These are phyloP conservation scores for Synergus japonicus DNA, from an alignment of 2,888 invertebrate genomes.

Conservation along the genomic window DNA sequence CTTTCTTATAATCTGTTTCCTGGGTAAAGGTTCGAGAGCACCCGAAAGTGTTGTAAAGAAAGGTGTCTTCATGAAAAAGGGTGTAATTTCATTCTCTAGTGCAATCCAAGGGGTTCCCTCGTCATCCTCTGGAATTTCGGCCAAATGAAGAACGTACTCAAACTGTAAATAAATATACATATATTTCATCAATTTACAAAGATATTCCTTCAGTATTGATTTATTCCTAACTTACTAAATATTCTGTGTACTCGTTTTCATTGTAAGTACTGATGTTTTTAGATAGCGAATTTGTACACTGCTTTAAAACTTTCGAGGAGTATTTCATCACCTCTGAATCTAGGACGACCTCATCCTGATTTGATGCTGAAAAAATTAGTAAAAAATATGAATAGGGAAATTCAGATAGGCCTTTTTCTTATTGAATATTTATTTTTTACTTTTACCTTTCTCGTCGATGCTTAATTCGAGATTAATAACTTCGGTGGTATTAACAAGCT, in stretches of 20 bases:
- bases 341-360: slow-evolving; percentile 69
- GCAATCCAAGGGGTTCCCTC: slow-evolving; percentile 63
- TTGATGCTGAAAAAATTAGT: slow-evolving; percentile 55
- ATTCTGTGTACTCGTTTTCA: slow-evolving; percentile 63
- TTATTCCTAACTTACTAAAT: slow-evolving; percentile 62
- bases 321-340: slow-evolving; percentile 71
- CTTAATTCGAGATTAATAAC: slow-evolving; percentile 61
- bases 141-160: slow-evolving; percentile 39
- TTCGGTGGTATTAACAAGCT: slow-evolving; percentile 66
- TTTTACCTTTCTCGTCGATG: slow-evolving; percentile 66
- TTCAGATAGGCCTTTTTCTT: background rate
- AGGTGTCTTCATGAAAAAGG: slow-evolving; percentile 60
- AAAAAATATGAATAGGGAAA: slow-evolving; percentile 28
- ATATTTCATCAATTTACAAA: slow-evolving; percentile 27
- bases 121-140: slow-evolving; percentile 51
- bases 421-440: slow-evolving; percentile 7
- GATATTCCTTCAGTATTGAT: too few species aligned
- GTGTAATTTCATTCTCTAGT: slow-evolving; percentile 58
- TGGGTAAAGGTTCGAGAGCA: slow-evolving; percentile 47
- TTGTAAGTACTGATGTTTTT: slow-evolving; percentile 64
- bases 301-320: slow-evolving; percentile 68
- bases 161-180: slow-evolving; percentile 44
- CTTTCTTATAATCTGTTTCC: slow-evolving; percentile 17
- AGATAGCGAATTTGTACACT: slow-evolving; percentile 63
- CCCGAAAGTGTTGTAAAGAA: slow-evolving; percentile 59